Base-by-base conservation (phyloP, 2,888 invertebrate genomes). In the Empis livida region DNA sequence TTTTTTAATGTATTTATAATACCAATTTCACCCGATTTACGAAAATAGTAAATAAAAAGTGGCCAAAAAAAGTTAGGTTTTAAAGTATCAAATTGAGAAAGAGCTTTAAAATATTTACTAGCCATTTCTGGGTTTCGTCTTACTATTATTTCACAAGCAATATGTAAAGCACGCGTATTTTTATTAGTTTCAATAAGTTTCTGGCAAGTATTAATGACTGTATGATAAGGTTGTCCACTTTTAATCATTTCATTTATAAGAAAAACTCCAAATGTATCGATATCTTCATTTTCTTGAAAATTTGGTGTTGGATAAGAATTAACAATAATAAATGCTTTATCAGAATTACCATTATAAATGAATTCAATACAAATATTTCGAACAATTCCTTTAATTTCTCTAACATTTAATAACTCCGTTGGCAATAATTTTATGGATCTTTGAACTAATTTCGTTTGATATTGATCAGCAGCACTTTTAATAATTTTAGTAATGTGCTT, bases 41-140 rank as follows among this genome's bases (percentile, higher is more conserved):
- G 70, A 1, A 72, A 70, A 10, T 66, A 68, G 2, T 73, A 66
- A 16, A 79, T 44, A 42, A 82, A 49, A 44, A 81, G 62, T 0
- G 82, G 80, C 82, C 82, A 82, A 59, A 80, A 82, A 59, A 76
- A 82, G 54, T 82, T 81, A 0, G 78, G 71, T 14, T 78, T 69
- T 45, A 69, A 45, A 3, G 53, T 43, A 44, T 68, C 62, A 0
- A 55, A 51, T 6, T 56, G 50, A 0, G 52, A 47, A 3, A 69
- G 38, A 1, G 57, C 56, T 40, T 62, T 56, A 1, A 67, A 47
- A 42, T 58, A 65, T 3, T 48, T 43, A 2, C 62, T 3, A 0
- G 54, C 60, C 2, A 46, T 15, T 0, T 57, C 50, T 0, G 62
- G 60, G 40, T 59, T 58, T 1, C 60, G 56, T 2, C 59, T 73